These are phyloP conservation scores for Trichopoda pennipes DNA, from an alignment of 2,888 invertebrate genomes.

Conservation along the genomic window DNA sequence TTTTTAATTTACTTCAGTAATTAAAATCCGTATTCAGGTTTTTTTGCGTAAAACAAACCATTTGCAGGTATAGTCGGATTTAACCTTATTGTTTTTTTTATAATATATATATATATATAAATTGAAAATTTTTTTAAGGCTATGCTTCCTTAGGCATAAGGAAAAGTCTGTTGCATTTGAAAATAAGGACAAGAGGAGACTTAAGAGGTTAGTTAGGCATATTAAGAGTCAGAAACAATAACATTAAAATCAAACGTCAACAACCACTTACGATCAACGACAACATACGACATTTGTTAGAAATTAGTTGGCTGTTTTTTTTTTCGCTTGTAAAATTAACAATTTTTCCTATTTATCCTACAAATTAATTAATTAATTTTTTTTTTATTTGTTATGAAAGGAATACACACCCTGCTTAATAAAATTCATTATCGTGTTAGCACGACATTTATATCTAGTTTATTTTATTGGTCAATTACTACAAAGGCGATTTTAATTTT, in stretches of 20 bases:
- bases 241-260: slow-evolving; percentile 19
- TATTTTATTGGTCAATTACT: slow-evolving; percentile 33
- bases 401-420: slow-evolving; percentile 14
- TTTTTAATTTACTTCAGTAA: no score
- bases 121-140: not conserved
- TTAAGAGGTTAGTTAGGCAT: slow-evolving; percentile 55
- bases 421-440: slow-evolving; percentile 19
- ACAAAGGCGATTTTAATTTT: slow-evolving; percentile 55
- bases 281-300: slow-evolving; percentile 44
- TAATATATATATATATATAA: no score
- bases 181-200: slow-evolving; percentile 56
- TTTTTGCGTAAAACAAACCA: no score
- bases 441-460: slow-evolving; percentile 9
- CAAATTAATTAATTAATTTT: slow-evolving; percentile 11
- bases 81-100: no score
- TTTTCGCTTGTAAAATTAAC: slow-evolving; percentile 26
- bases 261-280: slow-evolving; percentile 18
- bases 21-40: no score
- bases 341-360: slow-evolving; percentile 32
- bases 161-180: slow-evolving; percentile 12
- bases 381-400: not conserved
- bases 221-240: slow-evolving; percentile 49
- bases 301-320: not conserved
- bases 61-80: no score
- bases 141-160: slow-evolving; percentile 35